phyloP scores from a whole-genome alignment of 1,140 invertebrate genomes.

The Drosophila biarmipes region DNA sequence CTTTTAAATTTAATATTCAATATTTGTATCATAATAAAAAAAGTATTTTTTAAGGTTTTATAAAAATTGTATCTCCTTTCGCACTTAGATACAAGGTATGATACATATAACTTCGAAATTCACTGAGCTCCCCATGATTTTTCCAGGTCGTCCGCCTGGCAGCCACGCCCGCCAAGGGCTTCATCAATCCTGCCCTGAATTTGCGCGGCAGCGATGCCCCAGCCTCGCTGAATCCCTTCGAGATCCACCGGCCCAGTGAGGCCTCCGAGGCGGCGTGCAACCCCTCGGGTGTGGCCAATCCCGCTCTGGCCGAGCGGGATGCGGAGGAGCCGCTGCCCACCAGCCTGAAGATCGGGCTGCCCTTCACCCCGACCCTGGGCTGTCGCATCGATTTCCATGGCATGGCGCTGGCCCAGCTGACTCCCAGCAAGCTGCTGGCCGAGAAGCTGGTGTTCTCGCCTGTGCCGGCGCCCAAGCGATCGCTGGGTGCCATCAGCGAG shows the following conservation, averaged over 20 bases:
- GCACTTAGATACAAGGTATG: too few species aligned
- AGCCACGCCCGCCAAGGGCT: constrained; percentile 64
- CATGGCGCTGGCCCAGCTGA: constrained; percentile 67
- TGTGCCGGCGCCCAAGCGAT: constrained; percentile 53
- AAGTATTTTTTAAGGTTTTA: too few species aligned
- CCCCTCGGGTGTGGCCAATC: constrained; percentile 64
- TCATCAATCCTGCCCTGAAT: constrained; percentile 78
- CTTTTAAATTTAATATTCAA: too few species aligned
- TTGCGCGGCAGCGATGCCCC: constrained; percentile 65
- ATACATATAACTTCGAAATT: not conserved
- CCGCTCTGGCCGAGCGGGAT: constrained; percentile 37
- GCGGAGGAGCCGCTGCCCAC: constrained; percentile 45
- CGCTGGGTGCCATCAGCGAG: constrained; percentile 76
- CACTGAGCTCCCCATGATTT: too few species aligned
- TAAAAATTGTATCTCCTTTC: too few species aligned
- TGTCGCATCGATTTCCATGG: constrained; percentile 82
- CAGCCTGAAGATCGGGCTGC: constrained; percentile 68
- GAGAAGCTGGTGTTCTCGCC: constrained; percentile 80
- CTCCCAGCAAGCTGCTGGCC: constrained; percentile 75
- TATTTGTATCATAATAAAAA: too few species aligned
- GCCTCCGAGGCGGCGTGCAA: constrained; percentile 40
- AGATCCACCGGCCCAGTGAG: constrained; percentile 69
- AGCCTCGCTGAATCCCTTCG: constrained; percentile 74
- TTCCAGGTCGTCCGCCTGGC: constrained; percentile 61
- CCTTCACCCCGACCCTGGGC: constrained; percentile 75